phyloP scores from a whole-genome alignment of 2,113 vertebrate genomes.

The Neofelis nebulosa region DNA sequence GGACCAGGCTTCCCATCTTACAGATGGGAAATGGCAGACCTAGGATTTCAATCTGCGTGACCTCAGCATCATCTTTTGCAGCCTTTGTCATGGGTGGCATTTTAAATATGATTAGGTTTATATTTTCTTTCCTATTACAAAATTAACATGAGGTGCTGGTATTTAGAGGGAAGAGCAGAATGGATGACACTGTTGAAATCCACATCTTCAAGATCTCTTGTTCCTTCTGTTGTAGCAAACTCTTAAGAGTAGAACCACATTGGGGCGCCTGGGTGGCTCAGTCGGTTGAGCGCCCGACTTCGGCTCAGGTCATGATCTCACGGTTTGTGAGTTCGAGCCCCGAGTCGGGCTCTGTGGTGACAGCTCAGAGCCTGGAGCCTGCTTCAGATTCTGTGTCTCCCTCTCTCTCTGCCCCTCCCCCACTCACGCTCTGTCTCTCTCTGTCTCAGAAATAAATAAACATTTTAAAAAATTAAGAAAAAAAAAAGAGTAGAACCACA shows the following conservation, averaged over 20 bases:
- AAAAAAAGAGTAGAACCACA: not conserved
- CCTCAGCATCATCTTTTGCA: not conserved
- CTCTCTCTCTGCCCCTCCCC: too few species aligned
- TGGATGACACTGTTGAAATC: not conserved
- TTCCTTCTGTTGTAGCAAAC: not conserved
- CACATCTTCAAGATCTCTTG: not conserved
- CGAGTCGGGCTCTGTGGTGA: too few species aligned
- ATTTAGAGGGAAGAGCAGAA: not conserved
- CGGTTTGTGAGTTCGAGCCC: too few species aligned
- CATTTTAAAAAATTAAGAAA: too few species aligned
- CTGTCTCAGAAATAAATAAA: too few species aligned
- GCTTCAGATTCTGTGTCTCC: too few species aligned
- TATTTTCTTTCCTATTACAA: not conserved
- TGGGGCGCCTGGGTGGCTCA: too few species aligned
- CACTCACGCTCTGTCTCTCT: too few species aligned
- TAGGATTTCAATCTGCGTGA: not conserved
- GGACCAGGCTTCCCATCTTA: not conserved
- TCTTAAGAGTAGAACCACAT: not conserved
- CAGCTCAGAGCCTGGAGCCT: too few species aligned
- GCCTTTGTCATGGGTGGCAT: not conserved
- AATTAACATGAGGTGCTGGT: not conserved
- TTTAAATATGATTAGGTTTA: constrained; percentile 9
- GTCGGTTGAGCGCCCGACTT: too few species aligned
- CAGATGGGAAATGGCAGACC: not conserved
- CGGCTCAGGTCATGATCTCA: too few species aligned